These are phyloP conservation scores for Caenorhabditis drosophilae DNA, from an alignment of 2,888 invertebrate species.

Conservation along the genomic window DNA sequence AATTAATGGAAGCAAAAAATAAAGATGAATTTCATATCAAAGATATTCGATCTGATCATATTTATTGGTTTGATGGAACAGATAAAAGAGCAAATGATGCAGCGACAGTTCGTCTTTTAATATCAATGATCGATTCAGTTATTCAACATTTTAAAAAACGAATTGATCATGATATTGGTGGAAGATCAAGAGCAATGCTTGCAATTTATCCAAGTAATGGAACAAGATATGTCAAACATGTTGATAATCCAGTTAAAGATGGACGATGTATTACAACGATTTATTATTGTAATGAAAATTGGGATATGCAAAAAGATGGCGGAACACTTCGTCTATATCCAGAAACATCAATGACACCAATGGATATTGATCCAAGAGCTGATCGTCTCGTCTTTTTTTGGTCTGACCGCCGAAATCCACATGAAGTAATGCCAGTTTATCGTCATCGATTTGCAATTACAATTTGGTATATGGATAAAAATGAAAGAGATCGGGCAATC, in stretches of 20 bases:
- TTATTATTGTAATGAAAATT: slow-evolving; percentile 93
- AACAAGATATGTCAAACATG: slow-evolving; percentile 92
- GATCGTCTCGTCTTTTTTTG: slow-evolving; percentile 94
- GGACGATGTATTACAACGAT: slow-evolving; percentile 96
- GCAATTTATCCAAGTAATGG: slow-evolving; percentile 95
- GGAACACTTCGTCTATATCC: slow-evolving; percentile 91
- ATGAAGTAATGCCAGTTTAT: slow-evolving; percentile 91
- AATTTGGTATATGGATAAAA: slow-evolving; percentile 58
- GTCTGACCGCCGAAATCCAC: slow-evolving; percentile 94
- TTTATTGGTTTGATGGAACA: slow-evolving; percentile 65
- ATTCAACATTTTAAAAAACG: slow-evolving; percentile 55
- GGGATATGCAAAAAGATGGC: slow-evolving; percentile 76
- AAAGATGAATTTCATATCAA: slow-evolving; percentile 55
- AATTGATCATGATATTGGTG: slow-evolving; percentile 61
- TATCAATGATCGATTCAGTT: slow-evolving; percentile 66
- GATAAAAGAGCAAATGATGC: slow-evolving; percentile 53
- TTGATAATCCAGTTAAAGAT: slow-evolving; percentile 95
- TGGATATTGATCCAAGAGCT: slow-evolving; percentile 88
- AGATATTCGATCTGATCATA: slow-evolving; percentile 65
- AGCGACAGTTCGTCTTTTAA: slow-evolving; percentile 57
- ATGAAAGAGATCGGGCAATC: slow-evolving; percentile 38
- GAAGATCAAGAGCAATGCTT: slow-evolving; percentile 81
- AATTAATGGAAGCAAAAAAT: slow-evolving; percentile 54
- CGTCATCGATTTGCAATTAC: slow-evolving; percentile 75
- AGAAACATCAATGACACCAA: slow-evolving; percentile 81